Evolutionary conservation across 2,113 vertebrate species (phyloP).

Genomic region (Mesembrinibis cayennensis): DNA sequence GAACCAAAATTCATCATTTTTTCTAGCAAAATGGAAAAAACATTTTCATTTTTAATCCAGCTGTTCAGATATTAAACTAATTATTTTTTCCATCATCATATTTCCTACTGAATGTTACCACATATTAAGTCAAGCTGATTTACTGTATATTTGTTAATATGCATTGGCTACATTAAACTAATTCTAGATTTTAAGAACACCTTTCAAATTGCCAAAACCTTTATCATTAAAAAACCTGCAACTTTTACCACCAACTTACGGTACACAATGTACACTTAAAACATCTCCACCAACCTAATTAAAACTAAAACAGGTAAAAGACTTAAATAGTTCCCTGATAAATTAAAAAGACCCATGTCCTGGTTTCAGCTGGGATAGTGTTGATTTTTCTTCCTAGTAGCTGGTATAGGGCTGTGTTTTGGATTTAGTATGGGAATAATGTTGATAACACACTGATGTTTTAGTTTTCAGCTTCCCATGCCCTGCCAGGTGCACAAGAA

Average conservation of each 20-base stretch:
- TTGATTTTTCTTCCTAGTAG: too few species aligned
- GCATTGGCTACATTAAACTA: neutral
- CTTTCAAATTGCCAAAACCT: neutral
- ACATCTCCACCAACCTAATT: neutral
- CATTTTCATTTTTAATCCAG: neutral
- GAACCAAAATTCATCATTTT: neutral
- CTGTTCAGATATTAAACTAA: neutral
- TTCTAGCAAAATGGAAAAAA: neutral
- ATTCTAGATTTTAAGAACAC: neutral
- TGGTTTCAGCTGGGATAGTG: too few species aligned
- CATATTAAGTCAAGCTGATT: neutral
- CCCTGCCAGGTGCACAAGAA: too few species aligned
- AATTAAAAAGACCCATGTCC: too few species aligned
- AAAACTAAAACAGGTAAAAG: neutral
- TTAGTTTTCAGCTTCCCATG: too few species aligned
- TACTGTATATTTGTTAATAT: neutral
- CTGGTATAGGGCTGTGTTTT: too few species aligned
- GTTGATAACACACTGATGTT: too few species aligned
- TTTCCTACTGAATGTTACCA: neutral
- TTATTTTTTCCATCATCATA: neutral
- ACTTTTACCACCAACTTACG: neutral
- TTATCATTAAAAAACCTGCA: neutral
- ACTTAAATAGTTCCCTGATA: neutral
- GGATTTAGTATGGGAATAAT: too few species aligned
- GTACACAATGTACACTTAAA: neutral